Percentiles rank a stretch among this genome's conserved stretches.
phyloP scores from a whole-genome alignment of 2,113 vertebrate genomes.

The Nycticebus coucang region DNA sequence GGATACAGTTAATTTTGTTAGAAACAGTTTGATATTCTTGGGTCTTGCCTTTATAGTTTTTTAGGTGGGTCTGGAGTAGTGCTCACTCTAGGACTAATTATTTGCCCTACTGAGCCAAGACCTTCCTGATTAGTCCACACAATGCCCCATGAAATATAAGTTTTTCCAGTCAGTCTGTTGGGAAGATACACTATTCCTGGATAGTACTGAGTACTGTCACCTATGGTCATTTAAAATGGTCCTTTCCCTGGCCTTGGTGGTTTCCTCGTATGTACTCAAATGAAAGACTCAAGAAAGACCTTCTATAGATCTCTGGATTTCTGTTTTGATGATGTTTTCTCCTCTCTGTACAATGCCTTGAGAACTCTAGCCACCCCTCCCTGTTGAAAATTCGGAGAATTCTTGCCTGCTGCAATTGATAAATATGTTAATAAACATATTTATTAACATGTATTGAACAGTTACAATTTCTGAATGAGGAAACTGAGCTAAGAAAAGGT shows the following conservation, averaged over 20 bases:
- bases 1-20: not conserved
- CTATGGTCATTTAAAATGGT: not conserved
- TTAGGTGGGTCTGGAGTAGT: not conserved
- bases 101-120: not conserved
- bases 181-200: not conserved
- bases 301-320: not conserved
- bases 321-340: not conserved
- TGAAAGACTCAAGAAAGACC: not conserved
- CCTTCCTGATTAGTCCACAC: not conserved
- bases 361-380: not conserved
- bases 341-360: not conserved
- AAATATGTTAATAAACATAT: not conserved
- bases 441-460: not conserved
- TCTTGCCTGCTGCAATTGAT: not conserved
- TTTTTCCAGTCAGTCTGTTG: constrained; percentile 6
- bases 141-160: not conserved
- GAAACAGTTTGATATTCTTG: not conserved
- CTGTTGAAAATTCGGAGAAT: constrained; percentile 2
- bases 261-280: not conserved
- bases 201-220: not conserved
- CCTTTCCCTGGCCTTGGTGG: not conserved
- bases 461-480: not conserved
- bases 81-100: not conserved
- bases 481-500: not conserved
- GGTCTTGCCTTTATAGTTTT: not conserved